Conservation (phyloP, 1,140 invertebrate species). For the Patella vulgata region DNA sequence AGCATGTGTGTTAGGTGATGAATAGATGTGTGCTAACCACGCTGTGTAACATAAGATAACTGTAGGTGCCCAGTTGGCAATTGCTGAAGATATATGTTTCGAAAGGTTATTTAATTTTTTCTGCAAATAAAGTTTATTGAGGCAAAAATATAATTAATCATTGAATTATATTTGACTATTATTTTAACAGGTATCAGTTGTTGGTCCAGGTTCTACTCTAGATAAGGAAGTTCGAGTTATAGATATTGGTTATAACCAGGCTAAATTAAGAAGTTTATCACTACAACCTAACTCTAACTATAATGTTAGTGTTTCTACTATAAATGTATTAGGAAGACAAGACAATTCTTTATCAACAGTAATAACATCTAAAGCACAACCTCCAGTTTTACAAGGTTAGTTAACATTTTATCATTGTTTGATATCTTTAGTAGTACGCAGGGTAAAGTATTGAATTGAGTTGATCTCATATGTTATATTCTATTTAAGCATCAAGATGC, state of each 20-base stretch:
- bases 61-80: too few species aligned
- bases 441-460: too few species aligned
- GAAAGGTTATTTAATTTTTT: too few species aligned
- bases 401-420: too few species aligned
- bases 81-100: too few species aligned
- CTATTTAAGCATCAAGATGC: too few species aligned
- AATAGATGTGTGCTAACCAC: too few species aligned
- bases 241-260: neutral
- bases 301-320: neutral
- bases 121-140: neutral
- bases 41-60: too few species aligned
- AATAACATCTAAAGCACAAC: neutral
- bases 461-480: too few species aligned
- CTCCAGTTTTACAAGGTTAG: conserved; percentile 1
- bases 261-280: neutral
- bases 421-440: too few species aligned
- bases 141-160: neutral
- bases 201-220: conserved; percentile 2
- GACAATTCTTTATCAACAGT: neutral
- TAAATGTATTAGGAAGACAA: conserved; percentile 1
- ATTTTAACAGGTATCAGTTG: neutral
- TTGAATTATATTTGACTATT: neutral
- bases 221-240: neutral
- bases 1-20: too few species aligned
- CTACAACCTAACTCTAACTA: neutral